Base-by-base conservation (phyloP, 2,888 invertebrate species). In the Dasysyrphus albostriatus region DNA sequence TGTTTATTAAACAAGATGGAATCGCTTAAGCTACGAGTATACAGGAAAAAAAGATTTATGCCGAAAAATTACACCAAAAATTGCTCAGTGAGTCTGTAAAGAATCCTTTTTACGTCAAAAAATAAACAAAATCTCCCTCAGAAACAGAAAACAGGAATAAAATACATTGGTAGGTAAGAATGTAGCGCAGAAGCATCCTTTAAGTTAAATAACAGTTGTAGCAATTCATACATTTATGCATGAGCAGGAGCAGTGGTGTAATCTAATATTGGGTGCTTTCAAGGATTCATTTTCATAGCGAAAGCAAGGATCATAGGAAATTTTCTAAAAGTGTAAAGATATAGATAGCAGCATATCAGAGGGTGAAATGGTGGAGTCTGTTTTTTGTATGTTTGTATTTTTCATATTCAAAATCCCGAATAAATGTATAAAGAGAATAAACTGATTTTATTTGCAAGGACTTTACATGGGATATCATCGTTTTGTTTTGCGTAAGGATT, bases 141-240 rank as follows among this genome's bases (percentile, higher is more conserved):
- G 37, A 16, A 19, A n/a, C 12, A 56, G 24, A 29, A 16, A 19
- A n/a, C 12, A 56, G n/a, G 54, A 51, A 9, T 10, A 29, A 34
- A 39, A 24, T 37, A n/a, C 47, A 63, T 1, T 14, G 58, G n/a
- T 42, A 24, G 56, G 47, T 65, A 19, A 49, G 39, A 44, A n/a
- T 32, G 54, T 54, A 72, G 72, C 34, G 51, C 44, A 83, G 67
- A 32, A 58, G 77, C 44, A 83, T 78, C 79, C 83, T 83, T 70
- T 58, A 79, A 81, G 44, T 70, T 69, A 70, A 73, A 75, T 47
- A 79, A 65, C 69, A 65, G 49, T 54, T 54, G 9, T 37, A 63
- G 70, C 77, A 85, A 75, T 87, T 87, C 83, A 87, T 87, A 83
- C 87, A 87, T 87, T 87, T 87, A 87, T 87, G 83, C 87, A 87